These are phyloP conservation scores for Sinopyrophorus schimmeli DNA, from an alignment of 2,888 invertebrate genomes.

Conservation along the genomic window DNA sequence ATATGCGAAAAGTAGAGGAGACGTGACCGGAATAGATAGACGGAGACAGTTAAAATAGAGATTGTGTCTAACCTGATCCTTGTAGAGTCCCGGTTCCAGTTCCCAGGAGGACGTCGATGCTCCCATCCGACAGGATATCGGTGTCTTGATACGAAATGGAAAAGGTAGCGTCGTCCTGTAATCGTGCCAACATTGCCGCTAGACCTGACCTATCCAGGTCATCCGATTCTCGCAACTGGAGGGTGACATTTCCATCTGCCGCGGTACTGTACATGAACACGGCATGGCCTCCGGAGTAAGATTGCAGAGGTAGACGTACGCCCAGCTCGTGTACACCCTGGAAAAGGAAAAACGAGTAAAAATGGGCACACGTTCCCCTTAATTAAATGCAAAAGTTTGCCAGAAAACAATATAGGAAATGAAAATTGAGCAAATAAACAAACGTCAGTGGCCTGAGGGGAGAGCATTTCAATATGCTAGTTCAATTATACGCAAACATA, in stretches of 20 bases:
- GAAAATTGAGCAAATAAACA: slow-evolving; percentile 25
- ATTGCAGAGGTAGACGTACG: slow-evolving; percentile 59
- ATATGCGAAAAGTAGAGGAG: no score
- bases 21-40: no score
- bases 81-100: slow-evolving; percentile 60
- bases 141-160: slow-evolving; percentile 77
- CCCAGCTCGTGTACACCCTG: slow-evolving; percentile 55
- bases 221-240: slow-evolving; percentile 66
- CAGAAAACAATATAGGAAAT: slow-evolving; percentile 22
- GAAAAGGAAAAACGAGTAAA: slow-evolving; percentile 35
- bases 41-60: no score
- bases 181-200: slow-evolving; percentile 56
- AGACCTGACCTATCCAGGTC: slow-evolving; percentile 55
- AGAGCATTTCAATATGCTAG: slow-evolving; percentile 28
- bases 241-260: slow-evolving; percentile 66
- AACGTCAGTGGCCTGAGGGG: slow-evolving; percentile 26
- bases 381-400: slow-evolving; percentile 20
- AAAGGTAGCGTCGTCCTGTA: slow-evolving; percentile 67
- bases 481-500: slow-evolving; percentile 31
- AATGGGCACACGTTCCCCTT: slow-evolving; percentile 5
- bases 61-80: slow-evolving; percentile 46
- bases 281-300: slow-evolving; percentile 63
- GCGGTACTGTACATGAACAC: slow-evolving; percentile 73
- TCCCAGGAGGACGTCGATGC: slow-evolving; percentile 62
- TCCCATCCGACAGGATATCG: slow-evolving; percentile 69